Conservation (phyloP, 2,888 invertebrate species). For the Spisula subtruncata region DNA sequence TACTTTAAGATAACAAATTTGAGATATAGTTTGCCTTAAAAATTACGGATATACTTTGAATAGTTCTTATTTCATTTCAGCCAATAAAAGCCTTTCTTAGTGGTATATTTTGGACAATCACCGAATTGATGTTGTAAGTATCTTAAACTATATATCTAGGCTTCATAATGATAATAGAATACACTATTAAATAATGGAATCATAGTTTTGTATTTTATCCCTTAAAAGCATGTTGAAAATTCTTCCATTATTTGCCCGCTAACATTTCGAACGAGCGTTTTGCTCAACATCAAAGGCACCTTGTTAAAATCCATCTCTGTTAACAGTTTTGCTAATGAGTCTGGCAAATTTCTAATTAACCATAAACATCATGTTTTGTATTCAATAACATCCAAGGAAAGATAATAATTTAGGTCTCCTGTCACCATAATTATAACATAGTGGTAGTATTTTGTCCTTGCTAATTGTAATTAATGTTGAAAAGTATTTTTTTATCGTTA, state of each 20-base stretch:
- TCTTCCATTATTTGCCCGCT: neutral
- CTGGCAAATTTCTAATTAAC: neutral
- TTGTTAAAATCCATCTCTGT: neutral
- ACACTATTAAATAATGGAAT: too few species aligned
- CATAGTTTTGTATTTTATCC: too few species aligned
- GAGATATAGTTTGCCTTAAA: too few species aligned
- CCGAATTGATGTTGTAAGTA: constrained; percentile 65
- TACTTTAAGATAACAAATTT: too few species aligned
- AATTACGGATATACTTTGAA: neutral
- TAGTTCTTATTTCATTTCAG: constrained; percentile 48
- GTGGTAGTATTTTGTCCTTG: too few species aligned
- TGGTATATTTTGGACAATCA: constrained; percentile 59
- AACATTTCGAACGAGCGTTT: neutral
- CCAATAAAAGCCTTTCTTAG: constrained; percentile 62
- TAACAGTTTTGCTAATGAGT: neutral
- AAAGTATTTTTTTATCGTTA: neutral
- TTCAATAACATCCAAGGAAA: neutral
- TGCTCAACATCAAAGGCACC: neutral
- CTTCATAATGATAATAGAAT: too few species aligned
- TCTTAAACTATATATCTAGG: neutral
- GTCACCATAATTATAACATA: too few species aligned
- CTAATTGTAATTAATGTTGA: neutral
- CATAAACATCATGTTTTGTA: neutral
- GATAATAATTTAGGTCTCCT: neutral
- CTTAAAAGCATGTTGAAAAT: neutral